phyloP scores from a whole-genome alignment of 1,140 invertebrate genomes.

The Adelges cooleyi region DNA sequence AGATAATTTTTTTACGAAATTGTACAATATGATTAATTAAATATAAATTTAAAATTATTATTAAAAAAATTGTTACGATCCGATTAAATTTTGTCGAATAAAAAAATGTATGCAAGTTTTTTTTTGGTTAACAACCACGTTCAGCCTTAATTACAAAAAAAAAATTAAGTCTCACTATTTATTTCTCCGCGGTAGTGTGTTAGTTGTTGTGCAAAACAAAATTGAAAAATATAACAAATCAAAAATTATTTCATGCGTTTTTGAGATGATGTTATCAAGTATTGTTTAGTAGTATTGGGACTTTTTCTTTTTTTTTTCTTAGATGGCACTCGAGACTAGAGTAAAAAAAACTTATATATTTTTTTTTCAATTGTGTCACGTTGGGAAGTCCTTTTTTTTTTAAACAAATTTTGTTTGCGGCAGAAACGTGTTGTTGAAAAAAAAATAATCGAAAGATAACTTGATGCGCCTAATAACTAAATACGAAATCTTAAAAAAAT shows the following conservation, averaged over 20 bases:
- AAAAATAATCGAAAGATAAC: neutral
- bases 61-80: too few relatives aligned
- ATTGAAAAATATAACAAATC: too few relatives aligned
- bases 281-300: too few relatives aligned
- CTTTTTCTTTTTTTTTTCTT: too few relatives aligned
- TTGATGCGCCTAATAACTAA: constrained; percentile 25
- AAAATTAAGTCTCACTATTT: constrained; percentile 25
- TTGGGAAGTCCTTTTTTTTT: too few relatives aligned
- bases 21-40: too few relatives aligned
- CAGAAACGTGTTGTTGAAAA: constrained; percentile 22
- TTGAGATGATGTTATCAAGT: too few relatives aligned
- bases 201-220: too few relatives aligned
- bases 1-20: constrained; percentile 5
- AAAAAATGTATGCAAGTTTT: constrained; percentile 11
- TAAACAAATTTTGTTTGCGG: constrained; percentile 17
- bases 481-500: constrained; percentile 23
- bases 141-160: constrained; percentile 28
- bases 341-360: constrained; percentile 5
- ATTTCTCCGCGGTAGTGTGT: constrained; percentile 6
- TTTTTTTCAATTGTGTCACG: too few relatives aligned
- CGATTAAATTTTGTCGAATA: neutral
- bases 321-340: constrained; percentile 28
- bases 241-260: too few relatives aligned
- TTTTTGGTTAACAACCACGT: constrained; percentile 28
- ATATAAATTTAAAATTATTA: neutral